Base-by-base conservation (phyloP, 35 echinoderm and acorn worm species). In the Anneissia japonica region DNA sequence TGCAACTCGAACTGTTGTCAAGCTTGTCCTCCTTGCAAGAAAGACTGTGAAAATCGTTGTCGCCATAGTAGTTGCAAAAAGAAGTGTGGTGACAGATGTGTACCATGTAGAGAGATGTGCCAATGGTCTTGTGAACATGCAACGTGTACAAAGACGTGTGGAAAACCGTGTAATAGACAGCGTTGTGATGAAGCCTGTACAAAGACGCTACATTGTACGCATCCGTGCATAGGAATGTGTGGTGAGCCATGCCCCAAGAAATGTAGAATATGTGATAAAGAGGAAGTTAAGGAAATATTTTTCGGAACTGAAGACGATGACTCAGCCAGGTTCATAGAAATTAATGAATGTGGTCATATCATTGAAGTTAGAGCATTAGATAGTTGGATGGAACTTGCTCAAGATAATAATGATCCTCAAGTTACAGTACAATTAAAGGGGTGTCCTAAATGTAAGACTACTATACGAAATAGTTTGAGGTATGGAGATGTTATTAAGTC, bases 171-270 rank as follows among this genome's bases (percentile, higher is more conserved):
- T 88, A 45, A 73, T 29, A 55, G 85, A 45, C 30, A 5, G 5
- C 46, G 85, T 0, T 97, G 91, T 40, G 46, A 91, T 77, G 23
- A 86, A 33, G 91, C 95, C 12, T 97, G 95, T 72, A 23, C 32
- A 17, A 33, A 45, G 29, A 43, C 16, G 31, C 82, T 89, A 37
- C 79, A 41, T 45, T 93, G 91, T 86, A 74, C 74, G 38, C 95
- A 97, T 86, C 77, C 78, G n/a, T 97, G 95, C 64, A 93, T 91
- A 34, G 95, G 95, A 21, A 16, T 97, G 0, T 93, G 95, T 83
- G 95, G 95, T 38, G 95, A 93, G 36, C 85, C 85, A 13, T 97
- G 95, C 38, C 91, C 95, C 31, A 91, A 81, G 31, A 84, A 87
- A 37, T 97, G 95, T 76, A 51, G 88, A 26, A 91, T 90, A 37